Percentiles rank a stretch among this genome's conserved stretches.
These are phyloP conservation scores for Dicrurus megarhynchus DNA, from an alignment of 2,113 vertebrate species.

Conservation along the genomic window DNA sequence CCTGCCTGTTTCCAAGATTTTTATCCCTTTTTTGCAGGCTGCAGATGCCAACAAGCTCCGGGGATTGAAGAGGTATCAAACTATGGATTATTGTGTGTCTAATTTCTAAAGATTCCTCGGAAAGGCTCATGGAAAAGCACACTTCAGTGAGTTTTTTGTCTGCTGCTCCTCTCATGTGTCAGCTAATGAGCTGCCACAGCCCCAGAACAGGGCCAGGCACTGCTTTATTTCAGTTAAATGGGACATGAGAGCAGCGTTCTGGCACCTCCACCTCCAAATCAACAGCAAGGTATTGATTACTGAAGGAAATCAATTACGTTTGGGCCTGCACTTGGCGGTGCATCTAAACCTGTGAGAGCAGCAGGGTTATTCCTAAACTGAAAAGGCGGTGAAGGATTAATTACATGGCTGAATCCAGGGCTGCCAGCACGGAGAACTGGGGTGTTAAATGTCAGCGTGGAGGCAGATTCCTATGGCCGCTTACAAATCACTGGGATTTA, in stretches of 20 bases:
- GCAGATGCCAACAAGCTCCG: neutral
- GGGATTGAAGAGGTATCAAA: neutral
- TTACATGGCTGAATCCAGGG: neutral
- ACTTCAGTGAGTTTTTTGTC: neutral
- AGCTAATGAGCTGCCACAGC: neutral
- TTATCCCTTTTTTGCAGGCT: neutral
- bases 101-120: neutral
- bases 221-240: neutral
- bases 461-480: conserved; percentile 9
- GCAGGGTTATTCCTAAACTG: neutral
- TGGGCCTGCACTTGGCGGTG: neutral
- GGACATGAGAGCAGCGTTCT: neutral
- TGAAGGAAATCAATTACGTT: neutral
- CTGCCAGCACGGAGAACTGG: neutral
- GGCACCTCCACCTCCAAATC: neutral
- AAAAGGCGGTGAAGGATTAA: conserved; percentile 6
- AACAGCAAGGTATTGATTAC: neutral
- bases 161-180: neutral
- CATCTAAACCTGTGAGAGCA: neutral
- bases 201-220: neutral
- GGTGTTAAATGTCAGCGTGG: neutral
- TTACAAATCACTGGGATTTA: conserved; percentile 45
- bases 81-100: neutral
- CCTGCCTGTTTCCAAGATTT: neutral
- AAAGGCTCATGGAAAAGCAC: neutral